phyloP scores from a whole-genome alignment of 1,140 invertebrate species.

The Acromyrmex charruanus region DNA sequence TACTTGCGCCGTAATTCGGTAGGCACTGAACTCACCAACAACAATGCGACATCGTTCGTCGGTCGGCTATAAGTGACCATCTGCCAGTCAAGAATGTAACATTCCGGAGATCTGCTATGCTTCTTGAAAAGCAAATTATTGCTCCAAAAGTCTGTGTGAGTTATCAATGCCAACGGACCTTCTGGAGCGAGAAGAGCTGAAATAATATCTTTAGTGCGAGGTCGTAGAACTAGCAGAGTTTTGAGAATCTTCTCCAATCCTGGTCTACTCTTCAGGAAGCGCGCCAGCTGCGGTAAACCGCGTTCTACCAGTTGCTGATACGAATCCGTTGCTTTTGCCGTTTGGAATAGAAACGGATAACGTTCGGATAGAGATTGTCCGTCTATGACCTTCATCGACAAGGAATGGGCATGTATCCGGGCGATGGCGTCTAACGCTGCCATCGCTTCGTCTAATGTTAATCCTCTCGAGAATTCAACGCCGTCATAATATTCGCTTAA shows the following conservation, averaged over 20 bases:
- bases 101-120: constrained; percentile 80
- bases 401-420: constrained; percentile 90
- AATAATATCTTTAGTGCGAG: constrained; percentile 89
- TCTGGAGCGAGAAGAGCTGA: constrained; percentile 89
- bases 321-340: constrained; percentile 91
- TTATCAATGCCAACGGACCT: constrained; percentile 90
- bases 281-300: constrained; percentile 90
- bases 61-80: constrained; percentile 93
- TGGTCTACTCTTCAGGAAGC: constrained; percentile 89
- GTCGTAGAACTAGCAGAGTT: constrained; percentile 86
- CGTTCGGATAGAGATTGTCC: constrained; percentile 88
- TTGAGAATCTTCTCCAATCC: constrained; percentile 87
- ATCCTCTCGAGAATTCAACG: constrained; percentile 89
- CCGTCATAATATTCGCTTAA: constrained; percentile 87
- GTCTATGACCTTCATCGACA: constrained; percentile 89
- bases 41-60: constrained; percentile 92
- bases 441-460: constrained; percentile 89
- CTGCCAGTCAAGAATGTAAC: constrained; percentile 93
- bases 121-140: constrained; percentile 92
- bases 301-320: constrained; percentile 92
- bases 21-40: constrained; percentile 92
- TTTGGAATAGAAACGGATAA: constrained; percentile 92
- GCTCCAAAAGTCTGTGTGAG: constrained; percentile 94
- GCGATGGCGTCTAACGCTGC: constrained; percentile 91
- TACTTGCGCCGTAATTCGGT: constrained; percentile 89